phyloP scores from a whole-genome alignment of 2,888 invertebrate species.

The Anticlea derivata region DNA sequence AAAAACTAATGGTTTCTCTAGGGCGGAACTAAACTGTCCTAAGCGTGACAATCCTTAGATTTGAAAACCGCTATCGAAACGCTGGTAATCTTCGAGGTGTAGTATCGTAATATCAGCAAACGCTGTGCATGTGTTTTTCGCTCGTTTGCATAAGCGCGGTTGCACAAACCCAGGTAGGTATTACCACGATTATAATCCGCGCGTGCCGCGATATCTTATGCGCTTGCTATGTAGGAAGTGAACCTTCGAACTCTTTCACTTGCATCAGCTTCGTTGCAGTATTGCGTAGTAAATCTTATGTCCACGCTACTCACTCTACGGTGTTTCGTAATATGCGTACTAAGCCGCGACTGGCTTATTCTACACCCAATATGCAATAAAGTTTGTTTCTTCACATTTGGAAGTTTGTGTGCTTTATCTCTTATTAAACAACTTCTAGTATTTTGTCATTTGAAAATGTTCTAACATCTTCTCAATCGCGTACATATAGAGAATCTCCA shows the following conservation, averaged over 20 bases:
- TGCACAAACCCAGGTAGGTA: conserved; percentile 74
- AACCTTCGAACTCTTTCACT: conserved; percentile 71
- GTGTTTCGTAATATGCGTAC: too few species aligned
- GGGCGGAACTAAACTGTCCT: conserved; percentile 19
- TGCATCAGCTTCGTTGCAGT: conserved; percentile 42
- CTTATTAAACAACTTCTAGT: too few species aligned
- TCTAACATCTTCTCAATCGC: too few species aligned
- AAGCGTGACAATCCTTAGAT: conserved; percentile 35
- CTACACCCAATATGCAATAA: too few species aligned
- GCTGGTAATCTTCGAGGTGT: conserved; percentile 15
- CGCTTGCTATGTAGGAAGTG: conserved; percentile 60
- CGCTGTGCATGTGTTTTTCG: conserved; percentile 66
- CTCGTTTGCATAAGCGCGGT: conserved; percentile 72
- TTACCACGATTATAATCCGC: conserved; percentile 71
- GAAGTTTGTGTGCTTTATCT: too few species aligned
- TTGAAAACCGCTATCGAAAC: conserved; percentile 15
- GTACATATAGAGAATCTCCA: too few species aligned
- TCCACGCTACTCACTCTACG: neutral
- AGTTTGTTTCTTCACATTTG: too few species aligned
- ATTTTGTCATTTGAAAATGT: too few species aligned
- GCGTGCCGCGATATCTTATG: conserved; percentile 70
- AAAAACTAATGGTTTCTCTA: conserved; percentile 33
- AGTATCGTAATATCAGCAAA: conserved; percentile 42
- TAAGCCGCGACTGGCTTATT: too few species aligned
- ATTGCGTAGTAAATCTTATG: neutral